Percentiles rank a stretch among this genome's conserved stretches.
phyloP scores from a whole-genome alignment of 2,113 vertebrate genomes.

The Anseranas semipalmata region DNA sequence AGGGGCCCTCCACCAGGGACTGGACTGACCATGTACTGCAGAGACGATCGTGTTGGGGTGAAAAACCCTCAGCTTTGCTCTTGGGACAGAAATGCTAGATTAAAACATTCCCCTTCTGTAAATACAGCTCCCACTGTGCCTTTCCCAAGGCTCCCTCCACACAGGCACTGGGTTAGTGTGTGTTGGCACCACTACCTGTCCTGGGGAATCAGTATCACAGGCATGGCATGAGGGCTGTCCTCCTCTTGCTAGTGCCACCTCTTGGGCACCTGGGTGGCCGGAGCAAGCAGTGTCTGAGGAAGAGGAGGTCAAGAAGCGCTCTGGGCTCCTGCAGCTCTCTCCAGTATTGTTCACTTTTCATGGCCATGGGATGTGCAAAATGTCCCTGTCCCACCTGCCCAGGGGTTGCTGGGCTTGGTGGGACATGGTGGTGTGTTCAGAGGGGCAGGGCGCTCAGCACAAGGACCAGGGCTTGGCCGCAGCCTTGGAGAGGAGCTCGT shows the following conservation, averaged over 20 bases:
- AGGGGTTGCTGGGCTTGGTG: accelerated
- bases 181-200: accelerated
- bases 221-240: not conserved
- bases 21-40: accelerated
- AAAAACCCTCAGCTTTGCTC: not conserved
- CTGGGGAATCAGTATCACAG: accelerated
- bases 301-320: not conserved
- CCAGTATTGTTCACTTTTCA: accelerated
- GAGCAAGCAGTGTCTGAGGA: accelerated
- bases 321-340: not conserved
- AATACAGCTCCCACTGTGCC: not conserved
- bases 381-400: not conserved
- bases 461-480: not conserved
- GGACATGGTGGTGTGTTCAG: accelerated
- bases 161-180: not conserved
- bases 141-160: not conserved
- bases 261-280: no score
- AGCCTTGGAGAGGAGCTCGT: not conserved
- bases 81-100: not conserved
- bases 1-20: accelerated
- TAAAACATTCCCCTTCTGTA: not conserved
- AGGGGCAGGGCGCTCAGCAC: not conserved
- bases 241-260: not conserved
- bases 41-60: accelerated
- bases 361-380: not conserved